These are phyloP conservation scores for Phoenicopterus ruber DNA, from an alignment of 2,113 vertebrate species.

Conservation along the genomic window DNA sequence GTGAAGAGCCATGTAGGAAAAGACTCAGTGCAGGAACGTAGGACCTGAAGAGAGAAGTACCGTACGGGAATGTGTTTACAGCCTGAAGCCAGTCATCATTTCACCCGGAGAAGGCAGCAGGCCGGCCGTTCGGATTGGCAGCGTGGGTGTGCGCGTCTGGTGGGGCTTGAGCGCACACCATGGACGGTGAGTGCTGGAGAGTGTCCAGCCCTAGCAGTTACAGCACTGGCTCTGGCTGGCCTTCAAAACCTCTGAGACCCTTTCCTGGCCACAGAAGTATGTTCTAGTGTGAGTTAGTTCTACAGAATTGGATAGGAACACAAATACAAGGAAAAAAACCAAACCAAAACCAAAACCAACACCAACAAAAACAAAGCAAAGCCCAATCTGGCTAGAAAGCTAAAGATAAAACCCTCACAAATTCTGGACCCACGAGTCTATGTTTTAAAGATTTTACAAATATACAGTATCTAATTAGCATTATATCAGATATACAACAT, in stretches of 20 bases:
- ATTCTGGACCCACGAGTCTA: conserved; percentile 46
- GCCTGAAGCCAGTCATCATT: not conserved
- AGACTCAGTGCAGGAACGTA: not conserved
- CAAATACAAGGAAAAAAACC: not conserved
- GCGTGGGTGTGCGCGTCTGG: not conserved
- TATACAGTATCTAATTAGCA: conserved; percentile 59
- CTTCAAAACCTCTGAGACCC: not conserved
- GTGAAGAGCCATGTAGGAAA: not conserved
- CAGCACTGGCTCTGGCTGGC: not conserved
- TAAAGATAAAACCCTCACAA: conserved; percentile 39
- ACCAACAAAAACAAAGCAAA: not conserved
- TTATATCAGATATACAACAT: conserved; percentile 64
- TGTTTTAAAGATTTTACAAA: conserved; percentile 49
- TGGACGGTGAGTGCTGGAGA: not conserved
- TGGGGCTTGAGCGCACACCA: not conserved
- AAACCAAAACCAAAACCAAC: not conserved
- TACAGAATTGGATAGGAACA: not conserved
- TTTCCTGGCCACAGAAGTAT: not conserved
- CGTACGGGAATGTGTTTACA: not conserved
- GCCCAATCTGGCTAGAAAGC: not conserved
- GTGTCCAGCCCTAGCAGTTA: not conserved
- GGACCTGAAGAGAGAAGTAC: not conserved
- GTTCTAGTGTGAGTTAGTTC: not conserved
- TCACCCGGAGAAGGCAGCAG: not conserved
- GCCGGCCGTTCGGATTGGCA: fast-evolving